Conservation (phyloP, 2,888 invertebrate species). For the Craniophora ligustri region DNA sequence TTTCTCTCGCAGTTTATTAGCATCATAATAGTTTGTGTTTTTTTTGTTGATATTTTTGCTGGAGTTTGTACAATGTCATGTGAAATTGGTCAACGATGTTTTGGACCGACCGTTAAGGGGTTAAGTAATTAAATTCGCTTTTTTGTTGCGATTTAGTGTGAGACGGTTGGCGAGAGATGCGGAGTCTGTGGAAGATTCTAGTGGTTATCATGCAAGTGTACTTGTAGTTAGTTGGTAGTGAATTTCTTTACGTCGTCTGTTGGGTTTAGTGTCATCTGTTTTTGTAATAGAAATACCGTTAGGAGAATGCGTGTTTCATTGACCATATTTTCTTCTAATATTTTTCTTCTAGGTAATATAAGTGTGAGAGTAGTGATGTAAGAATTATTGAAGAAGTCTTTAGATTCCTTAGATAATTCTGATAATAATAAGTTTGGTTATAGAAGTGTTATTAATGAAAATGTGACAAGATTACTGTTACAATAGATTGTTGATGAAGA, state of each 20-base stretch:
- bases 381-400: too few species aligned
- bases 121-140: conserved; percentile 52
- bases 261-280: background rate
- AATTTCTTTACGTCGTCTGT: background rate
- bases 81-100: conserved; percentile 46
- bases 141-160: conserved; percentile 44
- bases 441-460: too few species aligned
- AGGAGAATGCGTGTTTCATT: too few species aligned
- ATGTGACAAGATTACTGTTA: too few species aligned
- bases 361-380: too few species aligned
- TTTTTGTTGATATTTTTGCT: conserved; percentile 52
- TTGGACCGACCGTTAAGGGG: conserved; percentile 43
- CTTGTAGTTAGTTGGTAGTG: background rate
- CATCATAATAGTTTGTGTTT: conserved; percentile 62
- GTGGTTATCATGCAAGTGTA: conserved; percentile 4
- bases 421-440: too few species aligned
- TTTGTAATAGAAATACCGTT: background rate
- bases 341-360: too few species aligned
- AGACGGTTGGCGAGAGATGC: conserved; percentile 5
- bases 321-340: too few species aligned
- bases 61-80: conserved; percentile 38
- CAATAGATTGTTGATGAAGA: too few species aligned
- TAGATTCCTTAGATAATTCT: too few species aligned
- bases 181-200: conserved; percentile 7
- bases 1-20: conserved; percentile 64